Base-by-base conservation (phyloP, 2,797 vertebrate genomes). In the Diplodus puntazzo region DNA sequence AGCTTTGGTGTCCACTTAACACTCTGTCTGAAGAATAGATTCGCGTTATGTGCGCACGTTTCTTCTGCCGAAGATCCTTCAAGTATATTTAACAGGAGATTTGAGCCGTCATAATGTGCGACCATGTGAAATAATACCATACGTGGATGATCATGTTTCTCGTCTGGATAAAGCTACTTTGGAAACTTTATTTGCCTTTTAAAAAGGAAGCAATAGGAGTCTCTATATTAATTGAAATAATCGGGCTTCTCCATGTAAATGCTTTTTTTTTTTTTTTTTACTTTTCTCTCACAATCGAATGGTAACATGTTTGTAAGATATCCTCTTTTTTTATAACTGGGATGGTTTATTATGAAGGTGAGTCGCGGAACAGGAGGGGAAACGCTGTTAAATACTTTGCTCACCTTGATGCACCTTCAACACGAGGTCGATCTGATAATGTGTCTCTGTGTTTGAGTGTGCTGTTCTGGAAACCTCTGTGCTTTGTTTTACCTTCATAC, bases 161-260 rank as follows among this genome's bases (percentile, higher is more conserved):
- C 70, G 21, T 72, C 82, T 45, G 71, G 30, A 53, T 75, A 6
- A 75, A 77, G 66, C 69, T 58, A 23, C 55, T 78, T 63, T 64
- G 48, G 76, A 1, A 58, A 80, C 67, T 75, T 84, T 39, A 72
- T 82, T 76, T 66, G 57, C 84, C 82, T 88, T 91, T 91, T 17
- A 69, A 58, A 79, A 86, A 80, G 73, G 80, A 81, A 92, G 83
- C 89, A 90, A 84, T 91, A 85, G 52, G 52, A 75, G 42, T 43
- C 55, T 69, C 43, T 62, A 60, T 42, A 53, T 46, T 21, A 17
- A 45, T 18, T 57, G 50, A 68, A 77, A 75, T 27, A 9, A 34
- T 69, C 14, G 11, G 77, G 50, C 50, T 73, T 77, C 54, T 48
- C 62, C 14, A 45, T 57, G 20, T 45, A 14, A 11, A 54, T 66